Evolutionary conservation across 2,113 vertebrate genomes (phyloP).

Genomic region (Oreochromis spilurus): DNA sequence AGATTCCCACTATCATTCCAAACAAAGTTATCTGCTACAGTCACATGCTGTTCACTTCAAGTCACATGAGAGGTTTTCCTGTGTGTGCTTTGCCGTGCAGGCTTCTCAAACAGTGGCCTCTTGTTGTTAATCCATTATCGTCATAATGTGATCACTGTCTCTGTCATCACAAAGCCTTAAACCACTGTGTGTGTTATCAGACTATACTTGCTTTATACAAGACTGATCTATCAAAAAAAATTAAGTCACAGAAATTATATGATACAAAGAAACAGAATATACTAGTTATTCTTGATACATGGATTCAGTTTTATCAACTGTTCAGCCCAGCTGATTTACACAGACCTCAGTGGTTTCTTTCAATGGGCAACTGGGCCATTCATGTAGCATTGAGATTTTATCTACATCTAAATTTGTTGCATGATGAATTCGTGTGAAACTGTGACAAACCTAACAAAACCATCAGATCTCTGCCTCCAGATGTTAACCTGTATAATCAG

Average conservation of each 20-base stretch:
- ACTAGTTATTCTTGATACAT: not conserved
- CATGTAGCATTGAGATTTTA: not conserved
- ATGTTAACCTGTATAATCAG: not conserved
- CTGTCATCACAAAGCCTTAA: not conserved
- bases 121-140: not conserved
- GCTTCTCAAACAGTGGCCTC: not conserved
- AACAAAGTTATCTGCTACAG: not conserved
- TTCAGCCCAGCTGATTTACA: not conserved
- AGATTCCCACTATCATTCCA: not conserved
- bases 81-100: not conserved
- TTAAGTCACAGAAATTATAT: not conserved
- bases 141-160: not conserved
- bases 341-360: not conserved
- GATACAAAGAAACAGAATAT: not conserved
- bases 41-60: not conserved
- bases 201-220: not conserved
- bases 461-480: not conserved
- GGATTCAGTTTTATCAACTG: not conserved
- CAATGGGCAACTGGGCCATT: not conserved
- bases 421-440: not conserved
- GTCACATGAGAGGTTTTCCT: not conserved
- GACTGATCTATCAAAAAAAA: not conserved
- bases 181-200: not conserved
- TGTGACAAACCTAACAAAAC: not conserved
- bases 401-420: not conserved